Base-by-base conservation (phyloP, 2,113 vertebrate genomes). In the Alethe castanea region DNA sequence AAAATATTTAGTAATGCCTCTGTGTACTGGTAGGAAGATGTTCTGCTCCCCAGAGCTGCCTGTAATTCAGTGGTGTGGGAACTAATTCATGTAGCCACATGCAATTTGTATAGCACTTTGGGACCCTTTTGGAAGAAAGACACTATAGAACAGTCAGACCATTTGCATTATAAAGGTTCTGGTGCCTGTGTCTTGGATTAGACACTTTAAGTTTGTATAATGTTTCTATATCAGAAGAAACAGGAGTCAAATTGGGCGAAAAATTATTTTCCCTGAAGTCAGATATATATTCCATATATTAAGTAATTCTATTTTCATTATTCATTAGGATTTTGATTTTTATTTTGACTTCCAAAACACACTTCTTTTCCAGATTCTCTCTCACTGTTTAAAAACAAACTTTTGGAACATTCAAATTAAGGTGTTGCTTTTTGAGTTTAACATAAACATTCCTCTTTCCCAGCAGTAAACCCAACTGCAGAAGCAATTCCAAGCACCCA, bases 121-220 rank as follows among this genome's bases (percentile, higher is more conserved):
- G 87, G 93, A 95, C 84, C 61, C 59, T 91, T 92, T 73, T 88
- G 84, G 89, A 89, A 92, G 73, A 94, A 91, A 92, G 81, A 92
- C 28, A 24, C 78, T 91, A 94, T 76, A 88, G 73, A 96, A 72
- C 62, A 91, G 91, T 91, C 38, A 72, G 87, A 92, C 69, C 50
- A 95, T 96, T 95, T 95, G 89, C 95, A 90, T 95, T 80, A 95
- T 65, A 97, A 96, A 94, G 66, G 62, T 85, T 91, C 53, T 84
- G 66, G 66, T 89, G 78, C 73, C 73, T 95, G 70, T 87, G 84
- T 92, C 70, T 94, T 85, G 86, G 66, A 90, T 85, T 85, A 92
- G 84, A 72, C 77, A 87, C 44, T 94, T 96, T 33, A 77, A 59
- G 50, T 85, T 94, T 87, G 70, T 90, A 85, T 87, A 87, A 85